Evolutionary conservation across 2,888 invertebrate species (phyloP).

Genomic region (Sarcophaga subvicina): DNA sequence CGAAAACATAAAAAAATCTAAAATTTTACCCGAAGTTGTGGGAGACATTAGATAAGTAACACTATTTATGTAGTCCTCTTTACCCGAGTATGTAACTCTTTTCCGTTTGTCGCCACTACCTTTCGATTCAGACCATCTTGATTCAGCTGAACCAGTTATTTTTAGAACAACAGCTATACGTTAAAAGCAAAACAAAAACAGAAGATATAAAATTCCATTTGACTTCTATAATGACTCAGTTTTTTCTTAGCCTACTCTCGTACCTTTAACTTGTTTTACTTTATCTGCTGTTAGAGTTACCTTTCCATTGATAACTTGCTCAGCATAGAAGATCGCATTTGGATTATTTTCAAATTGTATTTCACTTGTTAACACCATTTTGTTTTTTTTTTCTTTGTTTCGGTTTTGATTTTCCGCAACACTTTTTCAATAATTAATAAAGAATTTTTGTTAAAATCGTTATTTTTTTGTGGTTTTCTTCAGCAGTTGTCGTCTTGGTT

Average conservation of each 20-base stretch:
- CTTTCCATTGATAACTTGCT: constrained; percentile 76
- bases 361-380: constrained; percentile 76
- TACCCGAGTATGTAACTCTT: constrained; percentile 67
- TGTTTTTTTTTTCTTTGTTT: background rate
- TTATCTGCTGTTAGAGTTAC: constrained; percentile 73
- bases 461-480: background rate
- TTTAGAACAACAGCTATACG: constrained; percentile 63
- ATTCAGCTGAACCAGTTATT: constrained; percentile 66
- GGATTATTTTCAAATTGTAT: constrained; percentile 78
- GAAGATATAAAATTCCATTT: background rate
- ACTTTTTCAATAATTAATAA: no score
- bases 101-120: background rate
- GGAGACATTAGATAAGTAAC: constrained; percentile 38
- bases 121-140: constrained; percentile 48
- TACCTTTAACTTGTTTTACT: constrained; percentile 69
- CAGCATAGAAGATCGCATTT: constrained; percentile 77
- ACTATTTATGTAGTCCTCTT: constrained; percentile 81
- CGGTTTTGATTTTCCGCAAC: no score
- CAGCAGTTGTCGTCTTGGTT: background rate
- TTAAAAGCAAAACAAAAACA: constrained; percentile 1
- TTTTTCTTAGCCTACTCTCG: background rate
- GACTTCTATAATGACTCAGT: constrained; percentile 9
- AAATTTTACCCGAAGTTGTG: constrained; percentile 30
- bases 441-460: background rate
- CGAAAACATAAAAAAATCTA: no score